These are phyloP conservation scores for Spodoptera exigua DNA, from an alignment of 2,888 invertebrate genomes.

Conservation along the genomic window DNA sequence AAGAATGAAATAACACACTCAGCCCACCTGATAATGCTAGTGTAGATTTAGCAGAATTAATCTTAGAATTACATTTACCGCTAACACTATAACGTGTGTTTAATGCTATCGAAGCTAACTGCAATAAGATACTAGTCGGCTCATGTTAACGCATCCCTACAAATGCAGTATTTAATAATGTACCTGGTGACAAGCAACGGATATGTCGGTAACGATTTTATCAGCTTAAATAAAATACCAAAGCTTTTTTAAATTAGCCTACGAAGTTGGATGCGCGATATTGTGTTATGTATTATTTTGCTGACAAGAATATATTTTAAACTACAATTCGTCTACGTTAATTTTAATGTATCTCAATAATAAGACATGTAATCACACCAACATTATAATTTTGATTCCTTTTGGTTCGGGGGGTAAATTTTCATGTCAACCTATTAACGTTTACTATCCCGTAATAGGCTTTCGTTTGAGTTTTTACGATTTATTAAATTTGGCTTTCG, in stretches of 20 bases:
- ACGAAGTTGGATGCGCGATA: too few species aligned
- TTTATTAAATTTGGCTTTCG: too few species aligned
- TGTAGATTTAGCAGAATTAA: conserved; percentile 18
- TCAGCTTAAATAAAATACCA: neutral
- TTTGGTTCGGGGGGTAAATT: conserved; percentile 9
- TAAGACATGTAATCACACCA: too few species aligned
- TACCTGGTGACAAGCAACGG: conserved; percentile 22
- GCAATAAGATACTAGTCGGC: conserved; percentile 58
- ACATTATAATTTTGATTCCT: too few species aligned
- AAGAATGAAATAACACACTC: neutral
- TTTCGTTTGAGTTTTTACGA: too few species aligned
- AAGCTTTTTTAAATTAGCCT: too few species aligned
- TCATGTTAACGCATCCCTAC: conserved; percentile 61
- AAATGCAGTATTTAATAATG: conserved; percentile 60
- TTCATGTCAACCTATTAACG: neutral
- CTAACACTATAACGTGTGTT: conserved; percentile 21
- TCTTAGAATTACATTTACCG: conserved; percentile 12
- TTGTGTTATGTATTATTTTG: neutral
- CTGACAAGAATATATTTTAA: neutral
- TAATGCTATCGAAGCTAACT: conserved; percentile 40
- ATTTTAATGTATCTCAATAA: too few species aligned
- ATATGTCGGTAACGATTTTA: conserved; percentile 22
- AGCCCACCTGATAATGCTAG: neutral
- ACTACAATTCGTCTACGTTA: conserved; percentile 4
- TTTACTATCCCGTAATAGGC: conserved; percentile 7